Base-by-base conservation (phyloP, 2,797 vertebrate genomes). In the Acrocephalus scirpaceus region DNA sequence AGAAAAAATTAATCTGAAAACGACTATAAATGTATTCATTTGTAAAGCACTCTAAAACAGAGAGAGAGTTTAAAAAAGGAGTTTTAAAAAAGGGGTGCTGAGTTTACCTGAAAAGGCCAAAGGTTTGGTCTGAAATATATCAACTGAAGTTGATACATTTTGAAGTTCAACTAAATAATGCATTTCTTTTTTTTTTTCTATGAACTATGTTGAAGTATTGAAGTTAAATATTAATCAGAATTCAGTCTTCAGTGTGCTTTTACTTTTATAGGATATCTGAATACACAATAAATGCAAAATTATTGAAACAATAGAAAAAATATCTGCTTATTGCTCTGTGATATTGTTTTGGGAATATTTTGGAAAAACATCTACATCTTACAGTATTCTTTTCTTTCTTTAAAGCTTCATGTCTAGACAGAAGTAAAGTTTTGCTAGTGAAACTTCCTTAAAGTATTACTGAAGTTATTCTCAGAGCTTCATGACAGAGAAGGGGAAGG, bases 181-280 rank as follows among this genome's bases (percentile, higher is more conserved):
- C 1, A 6, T 4, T 34, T 58, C 16, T 29, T 45, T 48, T 26
- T 11, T 3, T 0, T 42, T 42, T 42, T 2, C 14, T 25, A 8
- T 75, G 29, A 90, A 26, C 6, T 48, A 20, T 36, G 9, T 69
- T 72, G 48, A 47, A 72, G 66, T 66, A 73, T 25, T 57, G 30
- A 47, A 44, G 19, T n/a, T 67, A n/a, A 87, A 34, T 77, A 32
- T 50, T 82, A 67, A 15, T 18, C 2, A 7, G 32, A 61, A 69
- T 48, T 86, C 18, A 74, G 12, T 73, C 16, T 32, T 51, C 44
- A 44, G 14, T 17, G 18, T 42, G 8, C 7, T 36, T 84, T 78
- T 87, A 34, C 8, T 84, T 79, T 61, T 19, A 60, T 56, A 42
- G 10, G 27, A 44, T 22, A 30, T 6, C 3, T 57, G 15, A 45